Evolutionary conservation across 2,797 vertebrate species (phyloP), one percentile per base, ranked within the genome.

Genomic region (Melanotaenia pygmaea): DNA sequence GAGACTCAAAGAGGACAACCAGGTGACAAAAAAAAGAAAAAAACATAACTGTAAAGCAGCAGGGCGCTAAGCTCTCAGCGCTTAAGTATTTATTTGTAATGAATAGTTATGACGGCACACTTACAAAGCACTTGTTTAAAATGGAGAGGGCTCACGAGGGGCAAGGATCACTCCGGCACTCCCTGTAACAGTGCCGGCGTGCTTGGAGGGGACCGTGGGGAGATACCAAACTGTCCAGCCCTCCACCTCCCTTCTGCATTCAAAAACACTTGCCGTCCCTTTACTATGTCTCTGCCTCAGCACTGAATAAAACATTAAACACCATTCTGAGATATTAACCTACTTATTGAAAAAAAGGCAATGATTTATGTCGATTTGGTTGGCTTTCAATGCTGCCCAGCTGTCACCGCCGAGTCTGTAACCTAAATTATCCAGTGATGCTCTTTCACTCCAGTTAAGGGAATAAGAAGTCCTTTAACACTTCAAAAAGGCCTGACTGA

Each of bases 1-100:
- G 79, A 64, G 77, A 75, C 67, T 32, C 76, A 63, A 76, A 77
- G 75, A 88, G 90, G 89, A 91, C 88, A 76, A 86, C 58, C 86
- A 84, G 88, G 91, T 91, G 89, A 90, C 89, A 84, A 88, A 85
- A 91, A 93, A 56, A 26, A 84, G 90, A 92, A 22, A 22, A 72
- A 90, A 91, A 92, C 77, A 87, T 86, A 89, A 92, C 87, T 87
- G 85, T 90, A 90, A 92, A 89, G 84, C 90, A 91, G 94, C 88
- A 22, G 91, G 93, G 87, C 47, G 80, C 91, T 94, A 93, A 95
- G 89, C 90, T 93, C 88, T 90, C 69, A 80, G 86, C 88, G 89
- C 92, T 94, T 89, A 94, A 94, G 93, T 94, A 94, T 94, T 94
- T 93, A 95, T 94, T 94, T 90, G 86, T 91, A 86, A 94, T 94